Evolutionary conservation across 2,888 invertebrate genomes (phyloP), one percentile per base, ranked within the genome.

Genomic region (Rotaria macrura): DNA sequence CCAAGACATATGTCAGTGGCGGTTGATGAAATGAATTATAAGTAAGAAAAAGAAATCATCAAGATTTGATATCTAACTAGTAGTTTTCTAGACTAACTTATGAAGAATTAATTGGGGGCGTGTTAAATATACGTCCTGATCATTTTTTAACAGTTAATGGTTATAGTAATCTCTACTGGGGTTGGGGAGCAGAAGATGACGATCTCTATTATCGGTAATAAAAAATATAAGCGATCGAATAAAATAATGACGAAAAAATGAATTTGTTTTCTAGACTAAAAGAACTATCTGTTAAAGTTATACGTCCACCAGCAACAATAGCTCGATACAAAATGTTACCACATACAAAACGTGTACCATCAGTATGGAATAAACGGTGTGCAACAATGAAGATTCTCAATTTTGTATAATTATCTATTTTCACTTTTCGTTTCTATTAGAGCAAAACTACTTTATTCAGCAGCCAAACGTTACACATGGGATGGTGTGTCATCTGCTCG

Each of bases 311-410:
- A 84, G 93, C 94, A 88, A 94, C 94, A 87, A 94, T 98, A 88
- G 97, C 97, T 1, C 93, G 97, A 54, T 99, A 99, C 91, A 95
- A 95, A 87, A 98, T 98, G 98, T 92, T 98, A 88, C 94, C 94
- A 88, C 99, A 99, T 92, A 94, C 88, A 23, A 89, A 89, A 83
- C 87, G 90, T 86, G 88, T 89, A 86, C 88, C 89, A 17, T 88
- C 89, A 9, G 88, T 90, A n/a, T 88, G 88, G 87, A 88, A 88
- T 85, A 89, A 89, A 87, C 88, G 89, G 90, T 90, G 87, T 85
- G 54, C 43, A 29, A 17, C 40, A 52, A 34, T 14, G 34, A 29
- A 55, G 25, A 43, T n/a, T 29, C 29, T 84, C 72, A 25, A 74
- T 85, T 83, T 38, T 12, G 25, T 25, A 29, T 49, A 9, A 12